A percentile compares a stretch with the other conserved stretches of the same genome.
Evolutionary conservation across 2,888 invertebrate genomes (phyloP).

Genomic region (Bibio marci): DNA sequence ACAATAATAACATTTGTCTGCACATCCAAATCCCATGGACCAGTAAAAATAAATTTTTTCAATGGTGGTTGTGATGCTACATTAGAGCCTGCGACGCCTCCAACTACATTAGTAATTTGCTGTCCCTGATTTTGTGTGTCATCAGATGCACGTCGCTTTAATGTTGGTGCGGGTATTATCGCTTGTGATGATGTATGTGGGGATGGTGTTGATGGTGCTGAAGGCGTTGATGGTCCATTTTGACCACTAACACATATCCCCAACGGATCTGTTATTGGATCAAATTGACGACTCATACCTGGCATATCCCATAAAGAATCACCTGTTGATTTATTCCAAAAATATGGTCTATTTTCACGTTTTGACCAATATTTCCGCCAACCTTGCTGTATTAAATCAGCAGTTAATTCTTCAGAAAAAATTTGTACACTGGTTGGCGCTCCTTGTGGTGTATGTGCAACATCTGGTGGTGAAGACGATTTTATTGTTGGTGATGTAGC

Average conservation of each 20-base stretch:
- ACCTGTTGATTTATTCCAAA: constrained; percentile 89
- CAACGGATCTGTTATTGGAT: constrained; percentile 81
- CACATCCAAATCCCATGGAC: constrained; percentile 91
- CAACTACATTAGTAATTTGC: no score
- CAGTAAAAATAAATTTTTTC: constrained; percentile 74
- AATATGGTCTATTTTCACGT: constrained; percentile 85
- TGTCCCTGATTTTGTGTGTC: constrained; percentile 27
- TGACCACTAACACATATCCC: constrained; percentile 43
- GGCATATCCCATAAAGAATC: constrained; percentile 98
- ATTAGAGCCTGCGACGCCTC: constrained; percentile 7
- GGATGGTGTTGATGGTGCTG: constrained; percentile 27
- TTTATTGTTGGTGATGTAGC: constrained; percentile 14
- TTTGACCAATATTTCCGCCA: constrained; percentile 97
- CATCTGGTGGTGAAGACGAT: constrained; percentile 17
- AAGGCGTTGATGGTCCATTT: constrained; percentile 29
- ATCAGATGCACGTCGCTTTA: constrained; percentile 63
- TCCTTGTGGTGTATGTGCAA: constrained; percentile 26
- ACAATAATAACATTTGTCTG: constrained; percentile 68
- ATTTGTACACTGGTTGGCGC: constrained; percentile 12
- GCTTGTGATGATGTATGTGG: neutral
- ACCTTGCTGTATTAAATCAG: constrained; percentile 52
- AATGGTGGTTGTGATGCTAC: constrained; percentile 42
- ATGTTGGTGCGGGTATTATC: constrained; percentile 29
- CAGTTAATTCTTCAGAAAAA: constrained; percentile 22
- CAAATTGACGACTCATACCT: constrained; percentile 55